A percentile compares a stretch with the other conserved stretches of the same genome.
These are phyloP conservation scores for Gastracanthus pulcherrimus DNA, from an alignment of 2,888 invertebrate genomes.

Conservation along the genomic window DNA sequence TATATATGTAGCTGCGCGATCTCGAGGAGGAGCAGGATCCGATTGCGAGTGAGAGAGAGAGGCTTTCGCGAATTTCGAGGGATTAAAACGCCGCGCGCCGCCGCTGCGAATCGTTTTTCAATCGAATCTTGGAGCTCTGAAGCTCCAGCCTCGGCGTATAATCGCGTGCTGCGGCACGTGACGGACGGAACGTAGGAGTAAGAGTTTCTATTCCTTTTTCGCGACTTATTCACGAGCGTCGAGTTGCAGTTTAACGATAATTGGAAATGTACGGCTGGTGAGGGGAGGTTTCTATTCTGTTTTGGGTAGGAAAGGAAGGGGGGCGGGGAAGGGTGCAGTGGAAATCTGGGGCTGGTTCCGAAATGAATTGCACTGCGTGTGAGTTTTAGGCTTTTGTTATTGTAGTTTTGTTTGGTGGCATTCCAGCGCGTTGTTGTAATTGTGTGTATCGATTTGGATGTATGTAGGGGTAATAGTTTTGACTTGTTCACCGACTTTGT, in stretches of 20 bases:
- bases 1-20: no score
- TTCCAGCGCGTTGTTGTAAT: no score
- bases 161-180: constrained; percentile 23
- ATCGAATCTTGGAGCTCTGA: no score
- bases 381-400: no score
- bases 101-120: constrained; percentile 50
- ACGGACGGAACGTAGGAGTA: not conserved
- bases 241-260: constrained; percentile 48
- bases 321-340: not conserved
- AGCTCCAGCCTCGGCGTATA: constrained; percentile 21
- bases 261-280: constrained; percentile 46
- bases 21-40: not conserved
- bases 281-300: no score
- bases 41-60: not conserved
- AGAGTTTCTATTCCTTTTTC: not conserved
- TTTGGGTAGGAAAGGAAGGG: not conserved
- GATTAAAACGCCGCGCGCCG: constrained; percentile 43
- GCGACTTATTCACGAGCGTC: constrained; percentile 28
- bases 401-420: no score
- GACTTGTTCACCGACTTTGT: no score
- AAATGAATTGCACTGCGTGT: constrained; percentile 20
- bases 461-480: no score
- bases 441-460: no score
- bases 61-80: constrained; percentile 41
- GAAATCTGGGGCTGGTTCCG: constrained; percentile 14